Evolutionary conservation across 2,113 vertebrate genomes (phyloP), one percentile per base, ranked within the genome.

Genomic region (Seriola quinqueradiata): DNA sequence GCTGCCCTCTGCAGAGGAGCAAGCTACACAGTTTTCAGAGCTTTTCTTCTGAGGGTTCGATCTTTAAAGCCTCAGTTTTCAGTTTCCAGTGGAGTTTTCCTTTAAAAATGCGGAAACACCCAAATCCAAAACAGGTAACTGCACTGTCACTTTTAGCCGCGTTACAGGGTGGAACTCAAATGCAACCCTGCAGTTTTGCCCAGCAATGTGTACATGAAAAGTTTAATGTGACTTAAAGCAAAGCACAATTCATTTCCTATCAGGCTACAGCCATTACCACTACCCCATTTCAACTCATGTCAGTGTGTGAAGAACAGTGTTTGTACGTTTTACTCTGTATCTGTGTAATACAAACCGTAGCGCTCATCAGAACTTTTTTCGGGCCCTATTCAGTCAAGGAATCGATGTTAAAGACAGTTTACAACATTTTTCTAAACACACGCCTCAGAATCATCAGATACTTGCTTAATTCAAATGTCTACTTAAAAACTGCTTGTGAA

Each of bases 241-340:
- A 92, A 93, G 92, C 91, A 93, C 91, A 92, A 92, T 77, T 28
- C 34, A 32, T 80, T 69, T 86, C 70, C 75, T 77, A 4, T 75
- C 42, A 76, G 57, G 66, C 69, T 71, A 36, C 70, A 71, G 28
- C 28, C 28, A 28, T 28, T 28, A 28, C 28, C 28, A 28, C 28
- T 28, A 28, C 28, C 66, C 82, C 25, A 42, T 71, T 65, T 23
- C 16, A 57, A 25, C 64, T 64, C 7, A 2, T 83, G 46, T 76
- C 50, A 67, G 77, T 50, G 55, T 86, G 59, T 79, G 75, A 83
- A 81, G 54, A 76, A 74, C 59, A 52, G 40, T 5, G 42, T 78
- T 54, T 68, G 14, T 60, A 61, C 36, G 32, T 84, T 48, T 74
- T 70, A 58, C 44, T 61, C 5, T 78, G 7, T 72, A 23, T 78